Base-by-base conservation (phyloP, 2,888 invertebrate species). In the Mimachlamys varia region DNA sequence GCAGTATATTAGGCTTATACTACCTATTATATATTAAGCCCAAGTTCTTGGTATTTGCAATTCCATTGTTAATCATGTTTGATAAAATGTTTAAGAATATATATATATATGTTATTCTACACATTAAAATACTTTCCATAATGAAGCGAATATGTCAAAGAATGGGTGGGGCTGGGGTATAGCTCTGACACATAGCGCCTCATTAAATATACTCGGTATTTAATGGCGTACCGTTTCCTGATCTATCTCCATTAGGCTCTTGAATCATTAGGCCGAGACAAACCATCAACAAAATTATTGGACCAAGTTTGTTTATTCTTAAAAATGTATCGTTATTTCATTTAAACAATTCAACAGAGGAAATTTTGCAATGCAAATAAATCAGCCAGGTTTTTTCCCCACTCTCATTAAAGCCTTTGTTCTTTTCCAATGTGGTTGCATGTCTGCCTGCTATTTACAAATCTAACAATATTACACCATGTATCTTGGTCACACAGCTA, bases 271-370 rank as follows among this genome's bases (percentile, higher is more conserved):
- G 76, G 17, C 76, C 7, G 33, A 76, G 76, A 27, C 27, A 76
- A 76, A 33, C 33, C 33, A 76, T 33, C 27, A 76, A 76, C 76
- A 76, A 76, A 76, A 27, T 76, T 76, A 76, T 76, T 76, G 76
- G 76, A 22, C 76, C 76, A 12, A 27, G 27, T 76, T 76, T 76
- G 76, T 33, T 76, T 76, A 76, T 33, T 76, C 76, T 33, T 76
- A 22, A 76, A 76, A 76, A 76, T 33, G 13, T 76, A 22, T 76
- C 15, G 33, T 33, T 76, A 76, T 33, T 76, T 76, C 33, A 76
- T 76, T 76, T 76, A 76, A 76, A 76, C 76, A 76, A 76, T 33
- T 76, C 33, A 76, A 33, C 33, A 76, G 76, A 27, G 76, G 12
- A 33, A 4, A 62, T 62, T 62, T 62, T 62, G 62, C 22, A 17